phyloP scores from a whole-genome alignment of 2,797 vertebrate species.

The Amblyraja radiata region DNA sequence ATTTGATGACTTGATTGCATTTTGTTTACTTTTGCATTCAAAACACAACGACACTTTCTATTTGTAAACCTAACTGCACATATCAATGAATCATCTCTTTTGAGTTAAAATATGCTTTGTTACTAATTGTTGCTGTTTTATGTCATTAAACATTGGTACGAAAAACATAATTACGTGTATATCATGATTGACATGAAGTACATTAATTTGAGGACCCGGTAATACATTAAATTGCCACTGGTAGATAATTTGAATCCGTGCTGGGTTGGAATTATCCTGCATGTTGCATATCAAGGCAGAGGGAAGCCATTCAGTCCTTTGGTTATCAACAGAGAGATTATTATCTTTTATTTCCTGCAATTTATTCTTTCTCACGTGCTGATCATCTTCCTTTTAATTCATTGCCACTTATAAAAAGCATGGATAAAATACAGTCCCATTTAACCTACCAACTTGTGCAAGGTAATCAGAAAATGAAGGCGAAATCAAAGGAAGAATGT shows the following conservation, averaged over 20 bases:
- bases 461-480: too few relatives aligned
- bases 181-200: conserved; percentile 7
- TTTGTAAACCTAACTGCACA: conserved; percentile 1
- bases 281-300: not conserved
- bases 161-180: not conserved
- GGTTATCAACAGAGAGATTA: too few relatives aligned
- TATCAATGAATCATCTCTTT: conserved; percentile 23
- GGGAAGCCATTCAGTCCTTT: too few relatives aligned
- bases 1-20: not conserved
- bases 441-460: too few relatives aligned
- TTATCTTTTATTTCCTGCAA: not conserved
- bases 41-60: conserved; percentile 25
- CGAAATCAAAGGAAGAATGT: too few relatives aligned
- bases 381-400: too few relatives aligned
- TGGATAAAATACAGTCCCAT: too few relatives aligned
- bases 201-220: not conserved
- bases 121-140: conserved; percentile 24
- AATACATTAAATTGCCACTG: not conserved
- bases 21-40: conserved; percentile 18
- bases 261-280: not conserved
- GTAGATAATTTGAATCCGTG: not conserved
- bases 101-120: not conserved
- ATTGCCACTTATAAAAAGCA: too few relatives aligned
- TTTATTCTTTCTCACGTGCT: not conserved
- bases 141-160: not conserved